These are phyloP conservation scores for Plebejus argus DNA, from an alignment of 2,888 invertebrate species.

Conservation along the genomic window DNA sequence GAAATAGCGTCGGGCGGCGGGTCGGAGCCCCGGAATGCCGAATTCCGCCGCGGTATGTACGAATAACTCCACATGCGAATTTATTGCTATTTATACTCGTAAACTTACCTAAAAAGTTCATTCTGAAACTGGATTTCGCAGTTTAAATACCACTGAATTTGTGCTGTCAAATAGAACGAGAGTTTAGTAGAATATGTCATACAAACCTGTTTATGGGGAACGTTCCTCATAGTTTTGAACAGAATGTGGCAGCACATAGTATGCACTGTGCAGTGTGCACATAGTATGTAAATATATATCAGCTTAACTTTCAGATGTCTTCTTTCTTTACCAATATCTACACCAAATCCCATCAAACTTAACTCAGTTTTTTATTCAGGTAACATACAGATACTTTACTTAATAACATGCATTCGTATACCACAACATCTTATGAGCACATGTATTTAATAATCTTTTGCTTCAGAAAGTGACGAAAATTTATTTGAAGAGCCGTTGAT, in stretches of 20 bases:
- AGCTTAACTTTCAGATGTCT: too few relatives aligned
- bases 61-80: constrained; percentile 3
- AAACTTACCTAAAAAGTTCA: constrained; percentile 12
- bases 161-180: neutral
- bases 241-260: too few relatives aligned
- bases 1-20: constrained; percentile 16
- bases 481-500: neutral
- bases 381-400: neutral
- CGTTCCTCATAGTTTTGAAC: too few relatives aligned
- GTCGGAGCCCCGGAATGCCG: neutral
- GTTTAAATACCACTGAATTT: neutral
- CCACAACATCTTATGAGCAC: neutral
- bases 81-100: constrained; percentile 11
- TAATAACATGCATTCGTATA: neutral
- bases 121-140: neutral
- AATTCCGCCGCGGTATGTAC: constrained; percentile 2
- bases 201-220: too few relatives aligned
- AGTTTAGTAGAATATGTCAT: too few relatives aligned
- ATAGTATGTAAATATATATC: too few relatives aligned
- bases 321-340: too few relatives aligned
- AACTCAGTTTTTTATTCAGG: too few relatives aligned
- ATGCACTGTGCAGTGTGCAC: too few relatives aligned
- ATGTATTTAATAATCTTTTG: neutral
- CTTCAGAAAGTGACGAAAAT: neutral
- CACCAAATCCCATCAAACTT: too few relatives aligned